Evolutionary conservation across 2,113 vertebrate species (phyloP).

Genomic region (Lampris megalopsis): DNA sequence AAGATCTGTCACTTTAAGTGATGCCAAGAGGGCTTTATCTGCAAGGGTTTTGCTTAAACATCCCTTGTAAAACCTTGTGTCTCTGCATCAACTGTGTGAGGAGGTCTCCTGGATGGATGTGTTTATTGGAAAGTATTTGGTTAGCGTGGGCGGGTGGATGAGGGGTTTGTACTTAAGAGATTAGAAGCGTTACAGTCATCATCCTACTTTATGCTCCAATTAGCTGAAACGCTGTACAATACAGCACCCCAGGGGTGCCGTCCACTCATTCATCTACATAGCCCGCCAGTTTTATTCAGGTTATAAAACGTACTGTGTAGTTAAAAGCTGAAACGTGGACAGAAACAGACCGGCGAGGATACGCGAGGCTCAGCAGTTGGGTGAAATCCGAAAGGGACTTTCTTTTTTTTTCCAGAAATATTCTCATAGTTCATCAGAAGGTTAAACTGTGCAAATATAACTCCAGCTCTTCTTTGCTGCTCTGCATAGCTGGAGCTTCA

Average conservation of each 20-base stretch:
- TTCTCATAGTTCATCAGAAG: neutral
- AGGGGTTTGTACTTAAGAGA: conserved; percentile 15
- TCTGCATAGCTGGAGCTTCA: too few species aligned
- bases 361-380: too few species aligned
- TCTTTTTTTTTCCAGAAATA: neutral
- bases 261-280: conserved; percentile 44
- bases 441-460: neutral
- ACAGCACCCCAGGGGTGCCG: conserved; percentile 40
- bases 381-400: neutral
- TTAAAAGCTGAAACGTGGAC: conserved; percentile 11
- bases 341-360: neutral
- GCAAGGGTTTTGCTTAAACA: too few species aligned
- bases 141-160: too few species aligned
- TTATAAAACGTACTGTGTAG: conserved; percentile 21
- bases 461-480: too few species aligned
- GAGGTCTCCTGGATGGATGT: too few species aligned
- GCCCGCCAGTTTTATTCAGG: conserved; percentile 17
- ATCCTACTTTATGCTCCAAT: conserved; percentile 58
- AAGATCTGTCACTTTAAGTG: too few species aligned
- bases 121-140: too few species aligned
- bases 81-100: too few species aligned
- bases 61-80: too few species aligned
- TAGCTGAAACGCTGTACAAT: conserved; percentile 50
- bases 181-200: conserved; percentile 30
- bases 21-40: too few species aligned